These are phyloP conservation scores for Meda fulgida DNA, from an alignment of 2,797 vertebrate species.

Conservation along the genomic window DNA sequence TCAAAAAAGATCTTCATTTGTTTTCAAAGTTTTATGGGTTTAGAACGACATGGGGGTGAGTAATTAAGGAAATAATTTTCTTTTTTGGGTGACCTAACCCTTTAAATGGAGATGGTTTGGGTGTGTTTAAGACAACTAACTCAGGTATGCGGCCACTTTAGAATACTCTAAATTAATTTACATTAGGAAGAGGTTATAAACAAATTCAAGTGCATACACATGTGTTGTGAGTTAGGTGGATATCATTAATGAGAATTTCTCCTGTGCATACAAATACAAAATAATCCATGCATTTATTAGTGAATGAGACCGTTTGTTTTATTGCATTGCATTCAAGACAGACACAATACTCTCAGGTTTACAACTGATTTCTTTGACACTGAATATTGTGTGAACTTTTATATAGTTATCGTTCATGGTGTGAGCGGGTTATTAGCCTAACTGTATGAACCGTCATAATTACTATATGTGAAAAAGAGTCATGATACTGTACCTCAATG, in stretches of 20 bases:
- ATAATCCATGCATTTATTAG: background rate
- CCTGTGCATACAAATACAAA: background rate
- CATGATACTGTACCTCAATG: background rate
- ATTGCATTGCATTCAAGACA: background rate
- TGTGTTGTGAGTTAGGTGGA: background rate
- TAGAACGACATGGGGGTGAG: too few species aligned
- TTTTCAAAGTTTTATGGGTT: too few species aligned
- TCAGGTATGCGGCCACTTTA: background rate
- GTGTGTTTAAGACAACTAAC: background rate
- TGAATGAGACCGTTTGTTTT: background rate
- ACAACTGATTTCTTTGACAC: background rate
- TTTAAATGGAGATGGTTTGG: too few species aligned
- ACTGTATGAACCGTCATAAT: background rate
- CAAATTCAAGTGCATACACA: too few species aligned
- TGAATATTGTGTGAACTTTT: background rate
- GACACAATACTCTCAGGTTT: background rate
- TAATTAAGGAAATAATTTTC: too few species aligned
- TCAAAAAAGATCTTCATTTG: too few species aligned
- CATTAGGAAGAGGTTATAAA: background rate
- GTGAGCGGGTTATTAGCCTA: background rate
- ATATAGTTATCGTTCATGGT: background rate
- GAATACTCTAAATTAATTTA: background rate
- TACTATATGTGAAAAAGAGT: conserved; percentile 19
- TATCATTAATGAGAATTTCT: background rate
- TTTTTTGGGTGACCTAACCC: too few species aligned